These are phyloP conservation scores for Eristalinus sepulchralis DNA, from an alignment of 2,888 invertebrate species.

Conservation along the genomic window DNA sequence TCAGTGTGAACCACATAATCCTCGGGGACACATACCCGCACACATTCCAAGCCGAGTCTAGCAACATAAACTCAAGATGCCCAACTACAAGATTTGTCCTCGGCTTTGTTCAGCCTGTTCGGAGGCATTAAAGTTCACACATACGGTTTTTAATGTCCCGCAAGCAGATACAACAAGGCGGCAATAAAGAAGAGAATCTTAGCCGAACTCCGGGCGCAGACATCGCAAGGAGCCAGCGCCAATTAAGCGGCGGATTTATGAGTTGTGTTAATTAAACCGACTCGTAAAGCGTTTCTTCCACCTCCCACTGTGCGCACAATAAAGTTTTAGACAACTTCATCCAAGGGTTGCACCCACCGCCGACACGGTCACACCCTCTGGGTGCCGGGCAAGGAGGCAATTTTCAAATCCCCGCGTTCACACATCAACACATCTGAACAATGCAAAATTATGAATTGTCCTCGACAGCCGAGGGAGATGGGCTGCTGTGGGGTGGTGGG, in stretches of 20 bases:
- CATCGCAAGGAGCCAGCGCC: slow-evolving; percentile 4
- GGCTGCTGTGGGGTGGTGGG: background rate
- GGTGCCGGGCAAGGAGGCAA: slow-evolving; percentile 29
- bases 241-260: background rate
- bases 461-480: background rate
- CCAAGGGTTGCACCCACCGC: slow-evolving; percentile 30
- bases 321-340: slow-evolving; percentile 35
- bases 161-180: background rate
- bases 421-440: slow-evolving; percentile 71
- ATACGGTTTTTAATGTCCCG: background rate
- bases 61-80: background rate
- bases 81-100: background rate
- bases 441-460: slow-evolving; percentile 66
- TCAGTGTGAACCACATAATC: background rate
- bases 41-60: background rate
- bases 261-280: background rate
- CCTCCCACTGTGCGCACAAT: slow-evolving; percentile 15
- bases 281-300: background rate
- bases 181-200: background rate
- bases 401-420: slow-evolving; percentile 58
- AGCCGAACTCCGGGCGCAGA: background rate
- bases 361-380: slow-evolving; percentile 14
- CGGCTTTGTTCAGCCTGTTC: background rate
- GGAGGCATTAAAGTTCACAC: background rate
- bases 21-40: background rate